Conservation (phyloP, 2,888 invertebrate species). For the Dendrolimus pini region DNA sequence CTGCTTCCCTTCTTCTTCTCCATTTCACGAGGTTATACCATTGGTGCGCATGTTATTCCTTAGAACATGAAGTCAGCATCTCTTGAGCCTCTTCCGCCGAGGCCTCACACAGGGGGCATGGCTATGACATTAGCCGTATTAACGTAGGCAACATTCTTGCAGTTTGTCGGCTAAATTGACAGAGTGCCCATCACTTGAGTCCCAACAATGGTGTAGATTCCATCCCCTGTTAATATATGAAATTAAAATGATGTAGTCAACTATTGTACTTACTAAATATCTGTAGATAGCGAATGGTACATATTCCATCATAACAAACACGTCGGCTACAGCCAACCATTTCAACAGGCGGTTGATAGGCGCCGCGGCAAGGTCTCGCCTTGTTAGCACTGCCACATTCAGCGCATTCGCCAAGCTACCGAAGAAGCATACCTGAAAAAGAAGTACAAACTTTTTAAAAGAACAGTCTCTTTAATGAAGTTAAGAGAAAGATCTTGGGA, state of each 20-base stretch:
- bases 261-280: slow-evolving; percentile 49
- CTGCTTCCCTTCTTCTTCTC: no score
- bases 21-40: no score
- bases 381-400: slow-evolving; percentile 91
- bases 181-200: no score
- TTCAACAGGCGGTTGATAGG: slow-evolving; percentile 93
- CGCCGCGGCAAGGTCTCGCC: slow-evolving; percentile 88
- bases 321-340: slow-evolving; percentile 91
- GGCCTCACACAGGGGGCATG: neutral
- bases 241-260: no score
- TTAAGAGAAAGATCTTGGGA: no score
- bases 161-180: no score
- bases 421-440: slow-evolving; percentile 85
- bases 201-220: no score
- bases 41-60: no score
- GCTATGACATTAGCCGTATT: neutral
- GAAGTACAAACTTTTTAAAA: neutral
- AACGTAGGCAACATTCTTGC: neutral
- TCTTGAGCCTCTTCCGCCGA: no score
- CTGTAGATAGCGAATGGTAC: slow-evolving; percentile 66
- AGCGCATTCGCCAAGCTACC: slow-evolving; percentile 91
- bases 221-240: no score
- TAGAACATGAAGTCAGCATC: no score
- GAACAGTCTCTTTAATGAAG: no score
- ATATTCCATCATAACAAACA: slow-evolving; percentile 91